Percentiles rank a stretch among this genome's conserved stretches.
These are phyloP conservation scores for Brachymystax lenok DNA, from an alignment of 2,797 vertebrate species.

Conservation along the genomic window DNA sequence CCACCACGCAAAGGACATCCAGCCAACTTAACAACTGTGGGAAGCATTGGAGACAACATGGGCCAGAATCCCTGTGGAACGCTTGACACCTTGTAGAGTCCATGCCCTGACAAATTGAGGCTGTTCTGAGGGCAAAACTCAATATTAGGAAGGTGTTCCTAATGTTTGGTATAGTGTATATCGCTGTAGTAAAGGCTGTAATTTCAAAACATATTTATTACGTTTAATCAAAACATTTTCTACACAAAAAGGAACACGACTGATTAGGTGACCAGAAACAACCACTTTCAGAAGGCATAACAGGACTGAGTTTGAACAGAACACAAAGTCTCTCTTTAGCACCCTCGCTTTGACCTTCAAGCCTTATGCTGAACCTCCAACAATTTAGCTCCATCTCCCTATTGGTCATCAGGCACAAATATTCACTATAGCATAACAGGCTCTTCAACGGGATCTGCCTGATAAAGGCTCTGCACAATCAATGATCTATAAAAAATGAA, in stretches of 20 bases:
- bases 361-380: constrained; percentile 1
- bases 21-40: too few relatives aligned
- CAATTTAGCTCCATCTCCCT: constrained; percentile 9
- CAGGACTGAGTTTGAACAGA: constrained; percentile 32
- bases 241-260: constrained; percentile 15
- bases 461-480: not conserved
- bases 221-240: constrained; percentile 28
- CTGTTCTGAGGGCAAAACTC: too few relatives aligned
- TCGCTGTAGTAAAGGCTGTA: not conserved
- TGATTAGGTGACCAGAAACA: constrained; percentile 27
- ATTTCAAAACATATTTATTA: constrained; percentile 59
- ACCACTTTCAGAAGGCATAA: constrained; percentile 33
- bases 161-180: not conserved
- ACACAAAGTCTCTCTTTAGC: constrained; percentile 36
- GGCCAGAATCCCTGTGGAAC: too few relatives aligned
- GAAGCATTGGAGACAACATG: too few relatives aligned
- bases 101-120: too few relatives aligned
- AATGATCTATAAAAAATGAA: not conserved
- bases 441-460: not conserved
- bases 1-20: too few relatives aligned
- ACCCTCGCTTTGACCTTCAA: constrained; percentile 9
- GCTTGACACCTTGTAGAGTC: too few relatives aligned
- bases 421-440: not conserved
- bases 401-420: not conserved
- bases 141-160: too few relatives aligned